Base-by-base conservation (phyloP, 2,113 vertebrate genomes). In the Antigone vipio region DNA sequence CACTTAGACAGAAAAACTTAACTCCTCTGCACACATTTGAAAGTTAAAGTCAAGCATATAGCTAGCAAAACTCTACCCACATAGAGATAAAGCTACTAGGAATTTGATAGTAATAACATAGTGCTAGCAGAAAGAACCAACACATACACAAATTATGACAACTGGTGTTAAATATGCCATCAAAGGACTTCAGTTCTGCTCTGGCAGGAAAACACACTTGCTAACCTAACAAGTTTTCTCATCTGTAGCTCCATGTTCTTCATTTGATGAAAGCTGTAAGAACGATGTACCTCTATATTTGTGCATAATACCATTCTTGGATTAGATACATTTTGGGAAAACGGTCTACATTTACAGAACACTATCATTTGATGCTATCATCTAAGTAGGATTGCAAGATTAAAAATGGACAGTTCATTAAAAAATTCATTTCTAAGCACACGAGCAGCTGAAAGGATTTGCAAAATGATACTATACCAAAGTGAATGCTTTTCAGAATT, bases 361-460 rank as follows among this genome's bases (percentile, higher is more conserved):
- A 45, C 40, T 63, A 75, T 52, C 50, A 90, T 78, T 85, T 92
- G 84, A 89, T 1, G 3, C 62, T 85, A 82, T 82, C 3, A 0
- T 76, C 50, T 72, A 73, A 17, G 6, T 23, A 95, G 80, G 83
- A 85, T 2, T 95, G 86, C 53, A 91, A 91, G 62, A 93, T 85
- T 92, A 85, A 87, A 93, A 93, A 89, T 11, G 47, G 91, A 92
- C 68, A 94, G 86, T 89, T 92, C 71, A 72, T 93, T 93, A 66
- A 92, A 81, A 88, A 95, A 76, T 30, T 92, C 22, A 85, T 91
- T 95, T 88, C 89, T 76, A 95, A 91, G 89, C 81, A 93, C 44
- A 89, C 82, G 47, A 92, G 58, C 88, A 82, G 73, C 84, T 85
- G 91, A 93, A 95, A 92, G 73, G 77, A 78, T 72, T 85, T 92